Base-by-base conservation (phyloP, 2,888 invertebrate species). In the Drosophila rubida region DNA sequence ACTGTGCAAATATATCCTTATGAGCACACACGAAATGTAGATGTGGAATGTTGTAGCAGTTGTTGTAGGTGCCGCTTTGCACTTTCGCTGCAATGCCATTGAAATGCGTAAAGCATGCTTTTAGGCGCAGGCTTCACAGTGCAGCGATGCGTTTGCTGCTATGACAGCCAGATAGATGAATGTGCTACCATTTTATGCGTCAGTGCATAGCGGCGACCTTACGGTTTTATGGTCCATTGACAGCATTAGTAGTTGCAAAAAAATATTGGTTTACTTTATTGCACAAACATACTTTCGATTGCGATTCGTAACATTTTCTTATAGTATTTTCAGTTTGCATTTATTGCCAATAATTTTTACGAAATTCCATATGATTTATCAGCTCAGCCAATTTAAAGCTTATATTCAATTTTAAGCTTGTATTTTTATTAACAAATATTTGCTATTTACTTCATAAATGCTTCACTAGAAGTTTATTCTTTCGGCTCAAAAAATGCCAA, bases 41-140 rank as follows among this genome's bases (percentile, higher is more conserved):
- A 14, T 37, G 14, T 50, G 0, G 7, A 8, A 5, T 42, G 13
- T 23, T 27, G 32, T 48, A 13, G 25, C 7, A 4, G 23, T 1
- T 25, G 25, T 19, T 27, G 27, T 27, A 27, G 27, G 27, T 27
- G 27, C 27, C 27, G 22, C 23, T 14, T 39, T 23, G 51, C 30
- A 53, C 13, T 53, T 53, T 22, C 27, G 41, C 39, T 41, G 27
- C 13, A 27, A 2, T n/a, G 19, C 5, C 41, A 30, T 13, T 13
- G 19, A 41, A 41, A 53, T 53, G 9, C 16, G 19, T 41, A 27
- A 27, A 53, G 19, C 51, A 53, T 41, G 22, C 13, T 27, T 41
- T 19, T 41, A 1, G n/a, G 41, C 13, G 41, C 30, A 41, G 5
- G 30, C 7, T 30, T 30, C 1, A 41, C 7, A 27, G n/a, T 14